These are phyloP conservation scores for Coleophora flavipennella DNA, from an alignment of 2,888 invertebrate species.

Conservation along the genomic window DNA sequence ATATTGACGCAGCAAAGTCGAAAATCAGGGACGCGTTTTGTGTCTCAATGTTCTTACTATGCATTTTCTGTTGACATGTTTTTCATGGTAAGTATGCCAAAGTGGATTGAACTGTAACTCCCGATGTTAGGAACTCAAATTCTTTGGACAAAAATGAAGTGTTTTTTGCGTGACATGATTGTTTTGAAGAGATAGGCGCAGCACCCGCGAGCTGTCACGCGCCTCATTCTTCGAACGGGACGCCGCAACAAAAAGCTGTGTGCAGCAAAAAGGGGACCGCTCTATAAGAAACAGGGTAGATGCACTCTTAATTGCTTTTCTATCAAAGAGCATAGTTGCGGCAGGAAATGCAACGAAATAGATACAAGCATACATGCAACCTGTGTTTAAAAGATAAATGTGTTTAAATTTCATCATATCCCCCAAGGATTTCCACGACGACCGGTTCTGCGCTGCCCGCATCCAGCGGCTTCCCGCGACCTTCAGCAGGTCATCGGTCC, in stretches of 20 bases:
- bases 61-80: conserved; percentile 15
- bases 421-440: too few relatives aligned
- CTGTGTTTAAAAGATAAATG: too few relatives aligned
- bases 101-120: conserved; percentile 10
- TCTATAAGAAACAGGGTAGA: conserved; percentile 4
- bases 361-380: too few relatives aligned
- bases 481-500: too few relatives aligned
- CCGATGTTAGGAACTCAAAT: conserved; percentile 8
- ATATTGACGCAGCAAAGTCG: neutral
- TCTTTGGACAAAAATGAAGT: conserved; percentile 19
- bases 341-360: too few relatives aligned
- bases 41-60: neutral
- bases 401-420: too few relatives aligned
- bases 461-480: too few relatives aligned
- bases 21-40: conserved; percentile 1
- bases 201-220: conserved; percentile 66
- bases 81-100: conserved; percentile 1
- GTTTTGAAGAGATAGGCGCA: conserved; percentile 39
- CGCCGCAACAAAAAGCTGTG: conserved; percentile 32
- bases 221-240: conserved; percentile 38
- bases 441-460: too few relatives aligned
- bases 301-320: conserved; percentile 8
- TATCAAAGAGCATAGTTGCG: too few relatives aligned
- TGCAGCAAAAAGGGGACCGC: conserved; percentile 35
- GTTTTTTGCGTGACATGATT: conserved; percentile 32